Base-by-base conservation (phyloP, 1,140 invertebrate genomes). In the Aphidius gifuensis region DNA sequence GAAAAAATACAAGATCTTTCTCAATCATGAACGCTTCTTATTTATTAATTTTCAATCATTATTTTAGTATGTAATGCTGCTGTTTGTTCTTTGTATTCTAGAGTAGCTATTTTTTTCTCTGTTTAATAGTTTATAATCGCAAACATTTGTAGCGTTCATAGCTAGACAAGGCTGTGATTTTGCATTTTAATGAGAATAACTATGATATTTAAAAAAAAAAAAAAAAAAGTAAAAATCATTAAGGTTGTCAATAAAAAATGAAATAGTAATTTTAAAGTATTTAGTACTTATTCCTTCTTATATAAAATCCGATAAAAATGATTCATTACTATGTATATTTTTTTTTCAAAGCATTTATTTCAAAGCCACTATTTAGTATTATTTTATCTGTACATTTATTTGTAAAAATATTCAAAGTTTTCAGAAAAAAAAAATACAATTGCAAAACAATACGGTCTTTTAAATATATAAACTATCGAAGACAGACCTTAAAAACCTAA, bases 101-200 rank as follows among this genome's bases (percentile, higher is more conserved):
- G n/a, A n/a, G n/a, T n/a, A n/a, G n/a, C n/a, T n/a, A n/a, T n/a
- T n/a, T n/a, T n/a, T n/a, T n/a, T n/a, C n/a, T n/a, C n/a, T n/a
- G n/a, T n/a, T n/a, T n/a, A n/a, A n/a, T n/a, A n/a, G n/a, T n/a
- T n/a, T n/a, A n/a, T 23, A 23, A 23, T 2, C 23, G 23, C 23
- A 23, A 23, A 49, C 66, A 67, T 60, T 32, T n/a, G n/a, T 59
- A 46, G 65, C 68, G 64, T 40, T 64, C 60, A 63, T 68, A 69
- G 61, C 60, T 59, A 44, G 65, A 60, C 66, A 70, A 70, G 68
- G 70, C 71, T 72, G 71, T 72, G 71, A 72, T 47, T 43, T 65
- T 65, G 42, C 62, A 60, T 71, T 68, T 65, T 38, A 58, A 48
- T 9, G 38, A 58, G 32, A 39, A 43, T 21, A n/a, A 38, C 23